Evolutionary conservation across 2,797 vertebrate genomes (phyloP), one percentile per base, ranked within the genome.

Genomic region (Ibycter americanus): DNA sequence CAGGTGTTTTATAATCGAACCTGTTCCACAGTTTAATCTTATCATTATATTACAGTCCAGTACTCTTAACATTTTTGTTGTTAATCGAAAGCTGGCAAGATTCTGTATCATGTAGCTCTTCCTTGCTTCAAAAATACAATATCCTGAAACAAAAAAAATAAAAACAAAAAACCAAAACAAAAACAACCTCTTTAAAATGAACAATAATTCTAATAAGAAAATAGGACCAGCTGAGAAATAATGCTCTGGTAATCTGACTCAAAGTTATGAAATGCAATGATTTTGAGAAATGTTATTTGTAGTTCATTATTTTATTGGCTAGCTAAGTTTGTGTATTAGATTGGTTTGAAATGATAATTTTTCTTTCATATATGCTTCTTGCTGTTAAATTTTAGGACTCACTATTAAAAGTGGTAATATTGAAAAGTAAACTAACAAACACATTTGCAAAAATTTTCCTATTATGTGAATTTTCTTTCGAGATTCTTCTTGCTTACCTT

Each of bases 1-100:
- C 32, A 70, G 52, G 76, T 87, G 36, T 82, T 97, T 92, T 88
- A 94, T 82, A 96, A 94, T 91, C 90, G 95, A 93, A 95, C 68
- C 66, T 94, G 80, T 93, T 96, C 89, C 90, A 88, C 86, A 87
- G 70, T 92, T 96, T 96, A 94, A 95, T 96, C 95, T 96, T 96
- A 92, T 92, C 86, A 46, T 91, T 95, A 67, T 96, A 89, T 88
- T 96, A 68, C 83, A 92, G 63, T 87, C 87, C 85, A 88, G 68
- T 83, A 70, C 51, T 89, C 85, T 84, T 73, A 88, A 93, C 49
- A 54, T 78, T 96, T 94, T 93, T 96, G 83, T 88, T 95, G 65
- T 90, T 88, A 92, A 88, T 91, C 25, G 0, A 77, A 91, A 91
- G n/a, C 70, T 97, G 83, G 86, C 83, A 92, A 95, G 84, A 93